Conservation (phyloP, 2,113 vertebrate species). For the Dicerorhinus sumatrensis region DNA sequence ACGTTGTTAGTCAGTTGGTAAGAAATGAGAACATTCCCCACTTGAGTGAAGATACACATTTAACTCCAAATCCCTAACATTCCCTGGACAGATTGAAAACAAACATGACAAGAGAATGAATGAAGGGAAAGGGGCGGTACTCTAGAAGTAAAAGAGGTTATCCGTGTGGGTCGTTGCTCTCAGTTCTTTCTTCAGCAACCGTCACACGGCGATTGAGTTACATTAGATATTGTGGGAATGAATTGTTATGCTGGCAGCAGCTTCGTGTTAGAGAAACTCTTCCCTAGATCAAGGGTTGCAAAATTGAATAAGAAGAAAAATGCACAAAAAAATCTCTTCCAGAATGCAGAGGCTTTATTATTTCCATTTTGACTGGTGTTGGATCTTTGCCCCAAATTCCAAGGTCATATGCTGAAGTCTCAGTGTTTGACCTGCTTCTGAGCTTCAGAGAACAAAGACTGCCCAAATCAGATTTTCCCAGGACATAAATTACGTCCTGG, state of each 20-base stretch:
- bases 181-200: constrained; percentile 79
- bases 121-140: background rate
- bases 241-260: constrained; percentile 78
- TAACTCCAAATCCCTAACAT: background rate
- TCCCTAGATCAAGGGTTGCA: constrained; percentile 58
- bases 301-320: constrained; percentile 53
- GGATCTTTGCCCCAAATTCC: background rate
- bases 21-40: background rate
- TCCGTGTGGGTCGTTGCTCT: constrained; percentile 67
- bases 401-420: background rate
- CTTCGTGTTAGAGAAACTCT: constrained; percentile 59
- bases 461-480: constrained; percentile 65
- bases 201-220: constrained; percentile 88
- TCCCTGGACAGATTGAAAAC: constrained; percentile 7
- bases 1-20: background rate
- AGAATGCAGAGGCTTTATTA: background rate
- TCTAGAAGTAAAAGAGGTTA: constrained; percentile 68
- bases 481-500: constrained; percentile 65
- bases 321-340: constrained; percentile 21
- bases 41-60: background rate
- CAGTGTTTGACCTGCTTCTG: constrained; percentile 61
- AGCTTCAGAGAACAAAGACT: constrained; percentile 62
- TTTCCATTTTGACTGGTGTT: background rate
- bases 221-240: constrained; percentile 86
- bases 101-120: constrained; percentile 31